Conservation (phyloP, 2,797 vertebrate genomes). For the Pangasius djambal region DNA sequence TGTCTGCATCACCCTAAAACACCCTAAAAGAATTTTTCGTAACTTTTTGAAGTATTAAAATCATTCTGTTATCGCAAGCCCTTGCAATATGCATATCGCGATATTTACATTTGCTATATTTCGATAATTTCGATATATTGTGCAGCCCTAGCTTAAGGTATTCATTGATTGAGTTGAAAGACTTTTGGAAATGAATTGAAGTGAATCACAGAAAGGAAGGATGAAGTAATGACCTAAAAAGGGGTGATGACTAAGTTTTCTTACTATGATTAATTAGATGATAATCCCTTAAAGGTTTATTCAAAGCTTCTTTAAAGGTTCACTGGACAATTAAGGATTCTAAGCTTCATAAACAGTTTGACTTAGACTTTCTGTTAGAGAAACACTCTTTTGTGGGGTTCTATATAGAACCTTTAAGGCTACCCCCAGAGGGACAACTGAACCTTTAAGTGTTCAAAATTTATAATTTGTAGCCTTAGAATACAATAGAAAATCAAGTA, state of each 20-base stretch:
- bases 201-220: background rate
- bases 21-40: too few species aligned
- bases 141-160: too few species aligned
- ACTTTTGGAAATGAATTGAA: background rate
- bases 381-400: background rate
- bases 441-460: background rate
- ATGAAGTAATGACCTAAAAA: background rate
- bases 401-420: background rate
- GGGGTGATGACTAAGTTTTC: background rate
- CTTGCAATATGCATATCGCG: too few species aligned
- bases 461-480: background rate
- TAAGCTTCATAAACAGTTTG: background rate
- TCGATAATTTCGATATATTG: too few species aligned
- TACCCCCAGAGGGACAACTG: background rate
- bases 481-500: background rate
- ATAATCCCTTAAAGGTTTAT: background rate
- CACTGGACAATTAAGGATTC: background rate
- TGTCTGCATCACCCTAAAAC: too few species aligned
- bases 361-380: background rate
- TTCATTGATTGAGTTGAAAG: background rate
- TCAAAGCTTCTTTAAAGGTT: background rate
- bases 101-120: too few species aligned
- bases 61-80: too few species aligned
- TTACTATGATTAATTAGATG: background rate
- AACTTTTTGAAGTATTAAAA: too few species aligned